These are phyloP conservation scores for Moxostoma hubbsi DNA, from an alignment of 2,797 vertebrate genomes.

Conservation along the genomic window DNA sequence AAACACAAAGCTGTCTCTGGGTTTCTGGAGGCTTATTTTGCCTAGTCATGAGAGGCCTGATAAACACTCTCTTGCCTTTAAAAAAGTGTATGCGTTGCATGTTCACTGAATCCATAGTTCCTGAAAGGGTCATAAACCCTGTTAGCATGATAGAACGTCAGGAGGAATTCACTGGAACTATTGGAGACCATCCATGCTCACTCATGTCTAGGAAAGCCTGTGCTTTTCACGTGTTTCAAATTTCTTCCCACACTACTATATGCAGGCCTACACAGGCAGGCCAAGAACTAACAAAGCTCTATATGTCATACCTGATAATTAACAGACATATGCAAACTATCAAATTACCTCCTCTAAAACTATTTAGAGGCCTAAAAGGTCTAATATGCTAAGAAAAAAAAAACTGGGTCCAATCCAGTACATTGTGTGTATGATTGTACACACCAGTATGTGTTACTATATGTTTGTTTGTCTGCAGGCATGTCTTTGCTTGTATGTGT, in stretches of 20 bases:
- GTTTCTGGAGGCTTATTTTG: background rate
- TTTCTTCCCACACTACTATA: conserved; percentile 55
- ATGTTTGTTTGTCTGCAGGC: conserved; percentile 35
- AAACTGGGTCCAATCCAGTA: conserved; percentile 28
- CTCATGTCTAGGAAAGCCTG: background rate
- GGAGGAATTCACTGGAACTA: background rate
- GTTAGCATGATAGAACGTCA: too few species aligned
- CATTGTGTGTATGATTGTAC: conserved; percentile 42
- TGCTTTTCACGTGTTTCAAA: background rate
- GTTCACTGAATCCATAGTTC: too few species aligned
- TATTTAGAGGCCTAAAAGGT: conserved; percentile 51
- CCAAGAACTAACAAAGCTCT: conserved; percentile 55
- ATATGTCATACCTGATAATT: conserved; percentile 62
- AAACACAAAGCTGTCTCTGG: conserved; percentile 35
- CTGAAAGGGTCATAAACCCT: too few species aligned
- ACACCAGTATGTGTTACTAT: conserved; percentile 26
- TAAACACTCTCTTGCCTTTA: conserved; percentile 8
- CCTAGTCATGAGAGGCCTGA: conserved; percentile 8
- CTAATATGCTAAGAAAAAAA: conserved; percentile 31
- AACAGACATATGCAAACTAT: conserved; percentile 68
- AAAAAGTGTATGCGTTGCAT: conserved; percentile 37
- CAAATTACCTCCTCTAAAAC: conserved; percentile 61
- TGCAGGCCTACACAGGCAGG: conserved; percentile 33
- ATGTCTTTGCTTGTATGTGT: conserved; percentile 48
- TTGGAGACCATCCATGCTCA: too few species aligned